These are phyloP conservation scores for Drosophila serrata DNA, from an alignment of 1,140 invertebrate genomes.

Conservation along the genomic window DNA sequence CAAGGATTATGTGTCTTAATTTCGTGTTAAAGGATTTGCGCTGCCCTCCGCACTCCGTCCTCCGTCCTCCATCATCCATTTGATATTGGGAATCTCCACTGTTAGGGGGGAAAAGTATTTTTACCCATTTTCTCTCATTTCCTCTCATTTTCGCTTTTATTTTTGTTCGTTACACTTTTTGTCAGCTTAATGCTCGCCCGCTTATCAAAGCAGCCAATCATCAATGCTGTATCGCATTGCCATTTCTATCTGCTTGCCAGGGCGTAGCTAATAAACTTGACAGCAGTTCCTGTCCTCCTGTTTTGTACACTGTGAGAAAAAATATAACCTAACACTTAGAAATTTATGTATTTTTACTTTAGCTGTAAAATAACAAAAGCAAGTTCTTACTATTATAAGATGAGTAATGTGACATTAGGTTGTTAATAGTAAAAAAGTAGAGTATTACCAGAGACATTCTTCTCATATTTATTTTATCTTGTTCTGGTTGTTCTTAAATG, in stretches of 20 bases:
- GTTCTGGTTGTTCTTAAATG: no score
- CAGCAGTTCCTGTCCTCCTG: slow-evolving; percentile 34
- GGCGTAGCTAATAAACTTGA: slow-evolving; percentile 77
- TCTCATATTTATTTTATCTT: no score
- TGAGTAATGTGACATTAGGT: no score
- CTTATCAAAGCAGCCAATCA: slow-evolving; percentile 81
- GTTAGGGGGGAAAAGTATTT: slow-evolving; percentile 12
- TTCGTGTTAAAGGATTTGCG: slow-evolving; percentile 82
- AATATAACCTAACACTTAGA: no score
- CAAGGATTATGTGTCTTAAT: slow-evolving; percentile 81
- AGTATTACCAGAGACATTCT: no score
- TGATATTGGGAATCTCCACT: slow-evolving; percentile 7
- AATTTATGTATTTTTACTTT: no score
- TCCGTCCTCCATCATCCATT: slow-evolving; percentile 22
- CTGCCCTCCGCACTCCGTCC: slow-evolving; percentile 43
- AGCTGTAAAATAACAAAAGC: no score
- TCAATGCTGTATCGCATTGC: slow-evolving; percentile 70
- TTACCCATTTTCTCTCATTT: slow-evolving; percentile 47
- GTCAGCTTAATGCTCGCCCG: slow-evolving; percentile 77
- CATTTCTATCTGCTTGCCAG: slow-evolving; percentile 46
- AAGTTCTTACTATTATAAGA: no score
- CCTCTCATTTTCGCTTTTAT: slow-evolving; percentile 51
- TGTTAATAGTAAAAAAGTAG: no score
- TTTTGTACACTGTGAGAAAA: slow-evolving; percentile 2
- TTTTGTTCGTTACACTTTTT: slow-evolving; percentile 73